phyloP scores from a whole-genome alignment of 2,113 vertebrate species.

The Phyllostomus discolor region DNA sequence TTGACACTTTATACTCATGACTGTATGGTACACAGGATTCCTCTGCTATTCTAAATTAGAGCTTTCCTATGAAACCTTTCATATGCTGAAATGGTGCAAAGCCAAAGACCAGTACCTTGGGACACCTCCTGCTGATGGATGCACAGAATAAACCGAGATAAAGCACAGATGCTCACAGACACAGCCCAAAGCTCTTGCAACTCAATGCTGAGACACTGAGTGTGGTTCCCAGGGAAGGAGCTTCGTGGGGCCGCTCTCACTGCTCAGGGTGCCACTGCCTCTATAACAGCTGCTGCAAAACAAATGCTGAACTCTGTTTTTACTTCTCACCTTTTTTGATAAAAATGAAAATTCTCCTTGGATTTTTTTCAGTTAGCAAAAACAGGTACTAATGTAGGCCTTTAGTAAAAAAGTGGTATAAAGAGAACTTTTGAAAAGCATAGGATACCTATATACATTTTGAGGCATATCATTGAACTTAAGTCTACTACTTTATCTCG shows the following conservation, averaged over 20 bases:
- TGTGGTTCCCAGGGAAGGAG: neutral
- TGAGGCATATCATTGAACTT: neutral
- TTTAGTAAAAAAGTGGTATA: neutral
- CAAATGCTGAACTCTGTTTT: neutral
- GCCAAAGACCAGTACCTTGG: neutral
- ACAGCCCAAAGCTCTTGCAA: neutral
- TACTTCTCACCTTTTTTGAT: neutral
- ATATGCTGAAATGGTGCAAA: neutral
- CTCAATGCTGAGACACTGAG: neutral
- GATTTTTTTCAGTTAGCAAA: neutral
- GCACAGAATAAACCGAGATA: too few species aligned
- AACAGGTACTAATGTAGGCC: neutral
- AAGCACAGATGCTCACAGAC: neutral
- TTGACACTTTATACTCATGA: neutral
- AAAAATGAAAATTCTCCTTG: neutral
- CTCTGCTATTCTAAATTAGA: neutral
- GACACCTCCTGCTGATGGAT: neutral
- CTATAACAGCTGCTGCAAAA: neutral
- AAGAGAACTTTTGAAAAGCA: neutral
- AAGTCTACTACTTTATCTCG: slow-evolving; percentile 28
- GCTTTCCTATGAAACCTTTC: neutral
- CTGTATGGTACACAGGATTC: neutral
- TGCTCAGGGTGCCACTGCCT: neutral
- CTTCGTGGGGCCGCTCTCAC: neutral
- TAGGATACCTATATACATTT: neutral